Evolutionary conservation across 2,888 invertebrate genomes (phyloP).

Genomic region (Noctua janthe): DNA sequence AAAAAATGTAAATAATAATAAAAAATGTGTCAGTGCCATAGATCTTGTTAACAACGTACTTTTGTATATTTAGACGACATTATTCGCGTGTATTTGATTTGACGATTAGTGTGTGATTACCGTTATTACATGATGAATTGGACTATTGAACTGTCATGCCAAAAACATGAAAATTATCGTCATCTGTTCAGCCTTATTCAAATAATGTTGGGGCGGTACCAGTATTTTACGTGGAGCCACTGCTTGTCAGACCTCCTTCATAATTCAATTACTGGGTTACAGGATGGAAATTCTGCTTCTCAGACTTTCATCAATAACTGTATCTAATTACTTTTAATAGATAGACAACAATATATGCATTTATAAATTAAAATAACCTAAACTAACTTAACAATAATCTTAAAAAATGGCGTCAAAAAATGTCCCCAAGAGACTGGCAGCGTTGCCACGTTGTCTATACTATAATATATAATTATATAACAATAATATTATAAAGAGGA

Average conservation of each 20-base stretch:
- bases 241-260: no score
- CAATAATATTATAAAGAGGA: no score
- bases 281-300: no score
- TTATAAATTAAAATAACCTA: no score
- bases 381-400: no score
- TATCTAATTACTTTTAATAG: no score
- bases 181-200: background rate
- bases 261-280: background rate
- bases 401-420: no score
- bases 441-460: no score
- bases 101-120: background rate
- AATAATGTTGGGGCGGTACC: background rate
- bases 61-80: conserved; percentile 39
- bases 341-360: no score
- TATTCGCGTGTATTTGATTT: conserved; percentile 27
- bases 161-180: background rate
- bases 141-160: background rate
- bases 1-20: conserved; percentile 21
- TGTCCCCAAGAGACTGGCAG: no score
- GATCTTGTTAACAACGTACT: conserved; percentile 7
- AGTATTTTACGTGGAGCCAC: background rate
- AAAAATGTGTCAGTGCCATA: conserved; percentile 41
- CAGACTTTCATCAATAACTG: no score
- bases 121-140: conserved; percentile 2
- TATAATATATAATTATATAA: no score